Conservation (phyloP, 2,113 vertebrate species). For the Fukomys damarensis region DNA sequence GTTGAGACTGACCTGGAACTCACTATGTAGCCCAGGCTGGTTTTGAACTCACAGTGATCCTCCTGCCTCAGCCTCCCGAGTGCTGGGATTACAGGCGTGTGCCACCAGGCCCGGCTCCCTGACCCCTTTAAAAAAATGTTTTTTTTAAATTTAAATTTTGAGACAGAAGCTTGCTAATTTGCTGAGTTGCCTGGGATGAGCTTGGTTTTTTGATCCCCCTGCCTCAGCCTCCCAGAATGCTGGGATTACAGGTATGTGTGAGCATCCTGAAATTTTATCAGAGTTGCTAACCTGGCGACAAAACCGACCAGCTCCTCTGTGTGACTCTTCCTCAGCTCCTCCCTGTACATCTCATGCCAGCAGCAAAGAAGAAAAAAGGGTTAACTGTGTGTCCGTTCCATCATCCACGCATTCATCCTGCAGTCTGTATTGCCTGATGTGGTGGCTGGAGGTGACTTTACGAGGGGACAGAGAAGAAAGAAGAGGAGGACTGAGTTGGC, state of each 20-base stretch:
- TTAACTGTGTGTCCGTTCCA: not conserved
- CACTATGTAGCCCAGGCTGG: no score
- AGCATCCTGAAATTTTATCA: slow-evolving; percentile 7
- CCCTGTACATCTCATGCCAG: not conserved
- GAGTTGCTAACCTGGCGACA: not conserved
- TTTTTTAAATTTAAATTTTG: no score
- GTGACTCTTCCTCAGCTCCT: not conserved
- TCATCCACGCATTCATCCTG: not conserved
- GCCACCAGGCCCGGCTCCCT: no score
- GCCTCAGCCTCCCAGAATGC: not conserved
- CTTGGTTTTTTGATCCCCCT: not conserved
- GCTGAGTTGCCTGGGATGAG: not conserved
- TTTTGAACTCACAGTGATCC: no score
- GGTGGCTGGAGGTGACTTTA: not conserved
- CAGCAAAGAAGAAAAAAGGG: not conserved
- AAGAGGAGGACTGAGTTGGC: slow-evolving; percentile 1
- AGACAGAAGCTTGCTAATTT: no score
- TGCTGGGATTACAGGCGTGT: no score
- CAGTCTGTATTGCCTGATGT: not conserved
- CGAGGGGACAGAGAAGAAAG: not conserved
- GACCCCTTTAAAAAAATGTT: no score
- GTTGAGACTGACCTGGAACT: no score
- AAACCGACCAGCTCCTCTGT: not conserved
- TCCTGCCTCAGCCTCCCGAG: no score
- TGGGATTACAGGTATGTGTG: not conserved